Evolutionary conservation across 2,797 vertebrate genomes (phyloP).

Genomic region (Parotocinclus haroldoi): DNA sequence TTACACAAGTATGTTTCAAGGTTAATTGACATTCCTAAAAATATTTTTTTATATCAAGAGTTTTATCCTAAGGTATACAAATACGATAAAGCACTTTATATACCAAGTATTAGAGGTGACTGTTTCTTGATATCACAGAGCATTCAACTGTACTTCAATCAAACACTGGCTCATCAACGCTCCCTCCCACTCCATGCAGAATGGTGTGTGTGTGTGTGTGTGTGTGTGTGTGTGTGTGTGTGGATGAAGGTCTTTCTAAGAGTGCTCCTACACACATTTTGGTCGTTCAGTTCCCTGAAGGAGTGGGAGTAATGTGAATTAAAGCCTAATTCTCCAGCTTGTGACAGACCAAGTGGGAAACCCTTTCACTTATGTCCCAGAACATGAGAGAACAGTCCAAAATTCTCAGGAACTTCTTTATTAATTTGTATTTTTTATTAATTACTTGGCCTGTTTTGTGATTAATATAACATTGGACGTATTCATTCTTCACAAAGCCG

Average conservation of each 20-base stretch:
- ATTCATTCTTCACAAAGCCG: too few species aligned
- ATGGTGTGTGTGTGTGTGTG: too few species aligned
- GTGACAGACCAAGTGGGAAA: slow-evolving; percentile 27
- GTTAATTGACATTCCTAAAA: too few species aligned
- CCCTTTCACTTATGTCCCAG: slow-evolving; percentile 20
- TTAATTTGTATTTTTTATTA: too few species aligned
- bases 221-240: slow-evolving; percentile 39
- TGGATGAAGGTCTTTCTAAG: slow-evolving; percentile 38
- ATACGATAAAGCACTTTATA: too few species aligned
- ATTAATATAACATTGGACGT: too few species aligned
- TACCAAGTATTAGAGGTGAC: too few species aligned
- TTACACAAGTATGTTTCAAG: too few species aligned
- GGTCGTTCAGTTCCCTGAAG: slow-evolving; percentile 12
- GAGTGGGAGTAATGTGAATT: slow-evolving; percentile 31
- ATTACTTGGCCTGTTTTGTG: too few species aligned
- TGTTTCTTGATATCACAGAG: not conserved
- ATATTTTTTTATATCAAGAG: too few species aligned
- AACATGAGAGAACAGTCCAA: slow-evolving; percentile 1
- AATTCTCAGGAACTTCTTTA: too few species aligned
- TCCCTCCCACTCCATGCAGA: slow-evolving; percentile 42
- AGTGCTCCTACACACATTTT: slow-evolving; percentile 42
- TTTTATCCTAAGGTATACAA: too few species aligned
- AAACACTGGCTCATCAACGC: slow-evolving; percentile 5
- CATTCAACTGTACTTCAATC: slow-evolving; percentile 17
- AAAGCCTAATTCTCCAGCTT: slow-evolving; percentile 40